Conservation (phyloP, 2,888 invertebrate species). For the Tanytarsus gracilentus region DNA sequence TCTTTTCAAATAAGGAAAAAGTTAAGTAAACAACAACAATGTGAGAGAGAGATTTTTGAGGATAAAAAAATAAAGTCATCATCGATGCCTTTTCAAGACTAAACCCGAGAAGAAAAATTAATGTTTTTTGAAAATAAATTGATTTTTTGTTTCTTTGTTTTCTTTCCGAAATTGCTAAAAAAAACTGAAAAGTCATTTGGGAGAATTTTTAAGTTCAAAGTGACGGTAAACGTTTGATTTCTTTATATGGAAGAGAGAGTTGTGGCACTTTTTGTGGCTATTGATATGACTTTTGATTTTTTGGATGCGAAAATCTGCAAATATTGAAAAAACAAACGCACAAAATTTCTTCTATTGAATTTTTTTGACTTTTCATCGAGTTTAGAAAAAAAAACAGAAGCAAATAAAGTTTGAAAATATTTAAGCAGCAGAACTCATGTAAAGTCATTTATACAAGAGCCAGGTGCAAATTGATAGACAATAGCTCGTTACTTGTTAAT, state of each 20-base stretch:
- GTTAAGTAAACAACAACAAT: constrained; percentile 13
- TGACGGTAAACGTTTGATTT: constrained; percentile 18
- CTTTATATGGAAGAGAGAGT: neutral
- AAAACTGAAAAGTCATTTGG: constrained; percentile 14
- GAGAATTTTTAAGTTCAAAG: neutral
- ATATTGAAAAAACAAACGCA: no score
- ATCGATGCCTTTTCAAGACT: neutral
- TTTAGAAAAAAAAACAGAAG: neutral
- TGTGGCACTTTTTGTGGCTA: neutral
- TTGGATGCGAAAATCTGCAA: neutral
- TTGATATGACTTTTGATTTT: neutral
- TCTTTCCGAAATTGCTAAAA: neutral
- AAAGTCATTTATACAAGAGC: neutral
- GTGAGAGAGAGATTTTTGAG: no score
- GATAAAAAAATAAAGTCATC: constrained; percentile 13
- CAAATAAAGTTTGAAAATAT: neutral
- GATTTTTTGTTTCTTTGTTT: constrained; percentile 10
- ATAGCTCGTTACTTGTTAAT: constrained; percentile 10
- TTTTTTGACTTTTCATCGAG: neutral
- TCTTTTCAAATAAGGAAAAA: neutral
- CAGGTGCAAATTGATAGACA: constrained; percentile 18
- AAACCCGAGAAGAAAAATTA: neutral
- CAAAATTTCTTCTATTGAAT: no score
- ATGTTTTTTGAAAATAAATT: constrained; percentile 7
- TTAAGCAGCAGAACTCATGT: neutral